Evolutionary conservation across 2,797 vertebrate genomes (phyloP).

Genomic region (Odontamblyopus rebecca): DNA sequence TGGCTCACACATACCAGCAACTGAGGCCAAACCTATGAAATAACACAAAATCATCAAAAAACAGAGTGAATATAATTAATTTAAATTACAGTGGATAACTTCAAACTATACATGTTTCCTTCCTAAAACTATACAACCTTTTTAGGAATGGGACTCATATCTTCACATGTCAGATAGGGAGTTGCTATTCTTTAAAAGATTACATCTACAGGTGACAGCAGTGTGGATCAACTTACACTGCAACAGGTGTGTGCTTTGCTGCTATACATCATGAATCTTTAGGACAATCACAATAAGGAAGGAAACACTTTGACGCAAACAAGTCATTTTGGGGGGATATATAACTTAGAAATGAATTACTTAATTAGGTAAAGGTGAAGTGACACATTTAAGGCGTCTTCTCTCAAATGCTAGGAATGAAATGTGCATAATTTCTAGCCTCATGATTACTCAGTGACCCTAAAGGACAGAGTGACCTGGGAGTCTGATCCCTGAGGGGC

Average conservation of each 20-base stretch:
- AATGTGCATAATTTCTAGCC: conserved; percentile 69
- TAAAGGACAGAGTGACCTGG: conserved; percentile 70
- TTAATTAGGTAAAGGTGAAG: conserved; percentile 7
- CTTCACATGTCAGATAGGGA: conserved; percentile 65
- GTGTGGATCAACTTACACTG: conserved; percentile 54
- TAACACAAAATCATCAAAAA: conserved; percentile 75
- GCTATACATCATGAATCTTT: not conserved
- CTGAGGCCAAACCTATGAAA: conserved; percentile 91
- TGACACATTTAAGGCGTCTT: conserved; percentile 57
- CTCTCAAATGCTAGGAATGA: conserved; percentile 50
- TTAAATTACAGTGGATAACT: not conserved
- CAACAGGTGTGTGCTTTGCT: conserved; percentile 53
- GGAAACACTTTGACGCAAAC: not conserved
- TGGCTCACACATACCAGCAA: conserved; percentile 99
- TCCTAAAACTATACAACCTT: conserved; percentile 23
- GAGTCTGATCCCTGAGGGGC: conserved; percentile 63
- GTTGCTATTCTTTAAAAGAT: conserved; percentile 70
- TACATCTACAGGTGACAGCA: conserved; percentile 75
- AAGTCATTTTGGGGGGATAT: no score
- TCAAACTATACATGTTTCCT: conserved; percentile 19
- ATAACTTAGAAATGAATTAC: not conserved
- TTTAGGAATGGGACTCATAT: conserved; percentile 60
- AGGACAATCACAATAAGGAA: not conserved
- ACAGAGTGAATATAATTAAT: conserved; percentile 59
- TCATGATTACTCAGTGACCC: conserved; percentile 69